phyloP scores from a whole-genome alignment of 2,888 invertebrate species.

The Acronicta psi region DNA sequence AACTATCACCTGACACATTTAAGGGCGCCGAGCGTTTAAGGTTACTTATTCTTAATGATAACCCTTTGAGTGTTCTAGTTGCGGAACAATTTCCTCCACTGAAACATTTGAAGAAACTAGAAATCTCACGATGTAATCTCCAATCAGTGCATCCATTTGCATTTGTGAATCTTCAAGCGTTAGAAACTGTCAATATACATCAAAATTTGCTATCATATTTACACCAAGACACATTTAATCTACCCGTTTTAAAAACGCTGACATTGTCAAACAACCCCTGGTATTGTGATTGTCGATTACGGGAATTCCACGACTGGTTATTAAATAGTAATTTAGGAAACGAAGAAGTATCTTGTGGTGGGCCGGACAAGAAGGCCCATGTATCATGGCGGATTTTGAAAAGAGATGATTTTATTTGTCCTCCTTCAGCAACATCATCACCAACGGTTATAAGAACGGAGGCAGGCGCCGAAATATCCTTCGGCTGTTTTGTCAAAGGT shows the following conservation, averaged over 20 bases:
- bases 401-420: slow-evolving; percentile 94
- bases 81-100: slow-evolving; percentile 94
- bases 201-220: slow-evolving; percentile 93
- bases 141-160: slow-evolving; percentile 92
- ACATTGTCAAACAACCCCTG: slow-evolving; percentile 95
- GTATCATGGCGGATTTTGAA: slow-evolving; percentile 93
- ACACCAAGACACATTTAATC: slow-evolving; percentile 82
- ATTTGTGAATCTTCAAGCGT: slow-evolving; percentile 91
- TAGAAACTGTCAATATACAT: slow-evolving; percentile 95
- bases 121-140: slow-evolving; percentile 94
- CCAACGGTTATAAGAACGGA: slow-evolving; percentile 91
- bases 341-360: slow-evolving; percentile 92
- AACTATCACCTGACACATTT: slow-evolving; percentile 94
- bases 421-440: slow-evolving; percentile 91
- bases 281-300: slow-evolving; percentile 96
- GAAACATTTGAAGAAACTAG: slow-evolving; percentile 93
- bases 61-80: slow-evolving; percentile 92
- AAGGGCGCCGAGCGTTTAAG: slow-evolving; percentile 94
- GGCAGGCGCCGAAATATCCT: slow-evolving; percentile 94
- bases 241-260: slow-evolving; percentile 92
- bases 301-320: slow-evolving; percentile 95
- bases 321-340: slow-evolving; percentile 93
- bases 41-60: slow-evolving; percentile 93
- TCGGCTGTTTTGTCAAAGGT: slow-evolving; percentile 94
- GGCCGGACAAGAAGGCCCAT: slow-evolving; percentile 91